A percentile compares a stretch with the other conserved stretches of the same genome.
phyloP scores from a whole-genome alignment of 1,140 invertebrate species.

The Lordiphosa mommai region DNA sequence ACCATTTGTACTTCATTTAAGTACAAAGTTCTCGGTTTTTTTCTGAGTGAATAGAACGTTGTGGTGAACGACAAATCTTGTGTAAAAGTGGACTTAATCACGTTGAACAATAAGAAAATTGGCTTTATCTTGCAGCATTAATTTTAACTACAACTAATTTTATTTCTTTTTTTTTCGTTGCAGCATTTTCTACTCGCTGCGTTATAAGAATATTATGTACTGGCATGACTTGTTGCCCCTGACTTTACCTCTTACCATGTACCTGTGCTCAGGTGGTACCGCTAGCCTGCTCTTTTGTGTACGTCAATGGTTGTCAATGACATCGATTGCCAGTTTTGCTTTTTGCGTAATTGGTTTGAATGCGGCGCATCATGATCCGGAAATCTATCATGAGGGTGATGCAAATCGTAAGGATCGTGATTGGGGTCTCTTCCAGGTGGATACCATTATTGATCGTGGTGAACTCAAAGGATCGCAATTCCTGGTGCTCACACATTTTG shows the following conservation, averaged over 20 bases:
- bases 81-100: too few species aligned
- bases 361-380: constrained; percentile 91
- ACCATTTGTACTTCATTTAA: too few species aligned
- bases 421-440: constrained; percentile 89
- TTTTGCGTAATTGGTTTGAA: constrained; percentile 86
- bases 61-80: too few species aligned
- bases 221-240: constrained; percentile 80
- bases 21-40: too few species aligned
- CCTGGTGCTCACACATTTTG: constrained; percentile 86
- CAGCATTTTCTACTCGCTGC: constrained; percentile 67
- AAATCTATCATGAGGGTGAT: constrained; percentile 92
- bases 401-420: constrained; percentile 83
- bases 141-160: too few species aligned
- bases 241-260: constrained; percentile 81
- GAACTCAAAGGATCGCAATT: constrained; percentile 87
- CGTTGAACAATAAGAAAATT: too few species aligned
- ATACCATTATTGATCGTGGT: constrained; percentile 86
- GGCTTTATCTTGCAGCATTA: too few species aligned
- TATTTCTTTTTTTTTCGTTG: constrained; percentile 15
- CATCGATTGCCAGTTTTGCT: constrained; percentile 82
- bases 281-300: constrained; percentile 63
- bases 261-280: constrained; percentile 61
- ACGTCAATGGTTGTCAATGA: constrained; percentile 83
- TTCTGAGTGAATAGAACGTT: too few species aligned
- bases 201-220: constrained; percentile 66